phyloP scores from a whole-genome alignment of 1,140 invertebrate species.

The Mycetomoellerius zeteki region DNA sequence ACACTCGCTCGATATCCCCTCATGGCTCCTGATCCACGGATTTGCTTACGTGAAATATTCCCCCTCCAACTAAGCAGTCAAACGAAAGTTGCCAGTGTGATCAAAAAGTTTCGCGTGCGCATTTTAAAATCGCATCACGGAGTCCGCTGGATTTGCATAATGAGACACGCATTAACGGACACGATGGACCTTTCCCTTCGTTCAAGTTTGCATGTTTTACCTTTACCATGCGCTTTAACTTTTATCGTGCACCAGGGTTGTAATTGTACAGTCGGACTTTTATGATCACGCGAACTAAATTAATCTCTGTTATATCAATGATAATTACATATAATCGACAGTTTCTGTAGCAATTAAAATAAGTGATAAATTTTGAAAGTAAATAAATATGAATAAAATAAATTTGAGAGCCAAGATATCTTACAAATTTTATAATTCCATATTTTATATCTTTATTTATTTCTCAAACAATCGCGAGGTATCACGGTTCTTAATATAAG shows the following conservation, averaged over 20 bases:
- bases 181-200: conserved; percentile 30
- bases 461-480: background rate
- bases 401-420: background rate
- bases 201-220: conserved; percentile 27
- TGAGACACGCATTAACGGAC: conserved; percentile 50
- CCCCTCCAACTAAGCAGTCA: background rate
- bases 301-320: conserved; percentile 27
- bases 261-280: background rate
- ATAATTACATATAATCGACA: conserved; percentile 25
- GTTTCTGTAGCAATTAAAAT: background rate
- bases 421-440: background rate
- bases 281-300: conserved; percentile 26
- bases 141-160: conserved; percentile 50
- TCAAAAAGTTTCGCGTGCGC: conserved; percentile 50
- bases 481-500: background rate
- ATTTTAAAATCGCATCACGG: conserved; percentile 47
- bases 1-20: conserved; percentile 13
- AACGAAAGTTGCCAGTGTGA: conserved; percentile 19
- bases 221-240: conserved; percentile 21
- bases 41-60: conserved; percentile 20
- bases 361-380: background rate
- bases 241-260: background rate
- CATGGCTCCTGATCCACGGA: conserved; percentile 23
- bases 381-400: background rate
- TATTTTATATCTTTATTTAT: background rate